phyloP scores from a whole-genome alignment of 2,888 invertebrate genomes.

The Watsonalla binaria region DNA sequence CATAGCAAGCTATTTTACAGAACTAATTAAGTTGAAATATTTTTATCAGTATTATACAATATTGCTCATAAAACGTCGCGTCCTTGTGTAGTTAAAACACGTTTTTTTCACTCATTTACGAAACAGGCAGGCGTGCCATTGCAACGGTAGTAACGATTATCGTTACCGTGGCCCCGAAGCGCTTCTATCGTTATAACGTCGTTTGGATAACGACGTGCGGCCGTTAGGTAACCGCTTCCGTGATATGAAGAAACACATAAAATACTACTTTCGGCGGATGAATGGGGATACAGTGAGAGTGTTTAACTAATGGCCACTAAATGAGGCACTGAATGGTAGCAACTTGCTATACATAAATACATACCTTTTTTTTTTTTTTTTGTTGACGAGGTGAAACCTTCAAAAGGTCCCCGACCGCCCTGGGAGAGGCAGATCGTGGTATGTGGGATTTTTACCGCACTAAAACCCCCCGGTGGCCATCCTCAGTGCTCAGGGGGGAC shows the following conservation, averaged over 20 bases:
- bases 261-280: neutral
- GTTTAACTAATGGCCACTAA: too few relatives aligned
- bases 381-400: too few relatives aligned
- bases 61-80: neutral
- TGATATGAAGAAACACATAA: neutral
- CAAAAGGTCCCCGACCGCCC: too few relatives aligned
- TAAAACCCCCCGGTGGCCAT: too few relatives aligned
- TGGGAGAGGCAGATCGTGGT: too few relatives aligned
- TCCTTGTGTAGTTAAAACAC: neutral
- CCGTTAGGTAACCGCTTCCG: neutral
- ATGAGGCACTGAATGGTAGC: too few relatives aligned
- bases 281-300: neutral
- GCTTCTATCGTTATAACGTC: constrained; percentile 2
- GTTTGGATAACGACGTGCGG: constrained; percentile 4
- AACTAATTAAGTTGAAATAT: too few relatives aligned
- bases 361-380: too few relatives aligned
- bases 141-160: constrained; percentile 25
- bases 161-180: constrained; percentile 18
- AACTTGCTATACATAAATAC: too few relatives aligned
- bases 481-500: too few relatives aligned
- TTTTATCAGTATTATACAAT: neutral
- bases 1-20: too few relatives aligned
- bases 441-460: too few relatives aligned
- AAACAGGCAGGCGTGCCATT: constrained; percentile 20
- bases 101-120: constrained; percentile 15